These are phyloP conservation scores for Diabrotica undecimpunctata DNA, from an alignment of 1,140 invertebrate genomes.

Conservation along the genomic window DNA sequence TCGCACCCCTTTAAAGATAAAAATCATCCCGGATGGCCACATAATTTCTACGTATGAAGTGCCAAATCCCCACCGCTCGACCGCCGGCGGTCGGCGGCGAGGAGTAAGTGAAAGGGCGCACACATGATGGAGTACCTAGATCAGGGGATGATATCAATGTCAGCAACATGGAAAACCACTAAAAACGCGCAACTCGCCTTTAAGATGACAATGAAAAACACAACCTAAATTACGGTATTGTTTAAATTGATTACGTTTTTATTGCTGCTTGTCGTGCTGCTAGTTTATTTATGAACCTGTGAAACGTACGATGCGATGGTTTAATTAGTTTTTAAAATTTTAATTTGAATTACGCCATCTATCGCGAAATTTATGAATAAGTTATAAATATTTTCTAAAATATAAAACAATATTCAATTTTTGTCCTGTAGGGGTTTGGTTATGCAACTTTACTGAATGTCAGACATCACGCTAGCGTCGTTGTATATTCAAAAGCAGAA, in stretches of 20 bases:
- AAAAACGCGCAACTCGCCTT: background rate
- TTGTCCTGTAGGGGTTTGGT: no score
- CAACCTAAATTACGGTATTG: constrained; percentile 3
- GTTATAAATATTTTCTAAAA: no score
- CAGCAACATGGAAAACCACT: constrained; percentile 1
- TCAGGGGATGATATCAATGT: background rate
- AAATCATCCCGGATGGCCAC: background rate
- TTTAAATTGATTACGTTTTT: constrained; percentile 3
- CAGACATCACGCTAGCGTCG: no score
- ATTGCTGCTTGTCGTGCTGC: background rate
- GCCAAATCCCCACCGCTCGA: background rate
- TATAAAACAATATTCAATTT: no score
- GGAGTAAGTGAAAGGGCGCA: background rate
- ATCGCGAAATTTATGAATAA: no score
- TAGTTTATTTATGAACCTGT: no score
- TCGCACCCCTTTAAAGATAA: background rate
- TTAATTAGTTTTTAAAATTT: no score
- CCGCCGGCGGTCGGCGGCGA: no score
- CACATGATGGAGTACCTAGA: constrained; percentile 1
- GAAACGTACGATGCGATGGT: no score
- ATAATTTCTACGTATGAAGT: background rate
- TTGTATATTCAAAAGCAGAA: no score
- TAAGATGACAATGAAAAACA: constrained; percentile 3
- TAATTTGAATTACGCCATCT: no score
- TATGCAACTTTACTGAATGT: no score